Conservation (phyloP, 2,797 vertebrate genomes). For the Enteromius mattozi region DNA sequence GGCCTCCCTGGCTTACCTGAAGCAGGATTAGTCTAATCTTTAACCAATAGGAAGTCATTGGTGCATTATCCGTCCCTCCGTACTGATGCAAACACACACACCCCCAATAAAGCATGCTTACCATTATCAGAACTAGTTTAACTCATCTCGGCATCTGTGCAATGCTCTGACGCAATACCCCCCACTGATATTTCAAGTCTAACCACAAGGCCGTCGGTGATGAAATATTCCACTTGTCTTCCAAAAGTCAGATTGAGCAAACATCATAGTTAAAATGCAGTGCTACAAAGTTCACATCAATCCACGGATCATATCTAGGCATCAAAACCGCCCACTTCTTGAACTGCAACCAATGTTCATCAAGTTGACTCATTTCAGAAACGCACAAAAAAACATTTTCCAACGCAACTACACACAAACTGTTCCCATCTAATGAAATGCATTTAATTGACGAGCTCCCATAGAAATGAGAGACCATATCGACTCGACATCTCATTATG, state of each 20-base stretch:
- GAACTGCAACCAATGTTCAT: background rate
- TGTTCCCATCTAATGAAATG: constrained; percentile 31
- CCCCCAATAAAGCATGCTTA: background rate
- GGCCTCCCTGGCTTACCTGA: constrained; percentile 50
- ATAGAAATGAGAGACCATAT: constrained; percentile 9
- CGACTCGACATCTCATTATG: constrained; percentile 40
- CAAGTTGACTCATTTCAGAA: background rate
- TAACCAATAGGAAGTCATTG: constrained; percentile 26
- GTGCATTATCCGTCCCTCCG: background rate
- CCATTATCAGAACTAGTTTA: constrained; percentile 44
- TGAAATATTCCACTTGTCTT: background rate
- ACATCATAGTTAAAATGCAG: background rate
- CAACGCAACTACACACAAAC: background rate
- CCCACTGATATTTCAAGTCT: constrained; percentile 21
- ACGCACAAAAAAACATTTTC: background rate
- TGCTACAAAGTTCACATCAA: background rate
- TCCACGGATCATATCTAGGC: background rate
- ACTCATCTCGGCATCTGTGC: constrained; percentile 32
- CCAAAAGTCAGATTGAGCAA: background rate
- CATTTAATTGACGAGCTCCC: constrained; percentile 33
- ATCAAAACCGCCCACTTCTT: background rate
- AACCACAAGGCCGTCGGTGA: constrained; percentile 1
- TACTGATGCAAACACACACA: background rate
- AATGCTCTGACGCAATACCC: constrained; percentile 38
- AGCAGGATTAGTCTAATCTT: constrained; percentile 73